phyloP scores from a whole-genome alignment of 2,113 vertebrate species.

The Apodemus sylvaticus region DNA sequence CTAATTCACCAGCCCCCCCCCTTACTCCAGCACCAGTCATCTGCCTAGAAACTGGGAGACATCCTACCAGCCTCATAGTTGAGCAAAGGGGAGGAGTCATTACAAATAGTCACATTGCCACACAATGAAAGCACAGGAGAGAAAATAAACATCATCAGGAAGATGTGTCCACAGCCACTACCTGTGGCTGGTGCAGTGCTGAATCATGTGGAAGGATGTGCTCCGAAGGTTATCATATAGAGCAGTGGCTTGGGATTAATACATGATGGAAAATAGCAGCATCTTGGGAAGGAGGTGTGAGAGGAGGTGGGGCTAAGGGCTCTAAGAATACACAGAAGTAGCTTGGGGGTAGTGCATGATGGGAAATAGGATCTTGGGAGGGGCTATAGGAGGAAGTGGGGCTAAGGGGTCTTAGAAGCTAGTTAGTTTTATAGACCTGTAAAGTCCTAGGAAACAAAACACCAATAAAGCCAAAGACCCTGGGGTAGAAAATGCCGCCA shows the following conservation, averaged over 20 bases:
- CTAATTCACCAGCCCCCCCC: neutral
- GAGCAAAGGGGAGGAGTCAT: conserved; percentile 39
- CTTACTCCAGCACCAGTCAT: neutral
- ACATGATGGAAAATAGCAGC: neutral
- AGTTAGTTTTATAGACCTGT: neutral
- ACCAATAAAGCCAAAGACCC: conserved; percentile 47
- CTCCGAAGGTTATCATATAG: conserved; percentile 10
- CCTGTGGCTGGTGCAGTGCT: neutral
- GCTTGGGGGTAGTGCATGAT: neutral
- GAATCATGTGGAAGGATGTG: conserved; percentile 51
- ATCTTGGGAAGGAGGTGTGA: neutral
- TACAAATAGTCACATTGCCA: conserved; percentile 37
- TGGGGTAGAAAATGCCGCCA: conserved; percentile 39
- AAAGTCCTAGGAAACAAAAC: neutral
- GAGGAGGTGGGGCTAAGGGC: too few species aligned
- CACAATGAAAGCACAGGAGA: neutral
- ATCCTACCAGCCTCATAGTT: neutral
- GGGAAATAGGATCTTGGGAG: neutral
- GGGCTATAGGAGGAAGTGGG: neutral
- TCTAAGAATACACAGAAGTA: neutral
- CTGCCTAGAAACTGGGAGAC: neutral
- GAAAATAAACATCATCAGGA: conserved; percentile 55
- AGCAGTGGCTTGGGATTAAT: neutral
- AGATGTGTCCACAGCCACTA: conserved; percentile 37
- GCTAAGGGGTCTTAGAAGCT: neutral